Evolutionary conservation across 2,888 invertebrate species (phyloP).

Genomic region (Sminthurinus aureus): DNA sequence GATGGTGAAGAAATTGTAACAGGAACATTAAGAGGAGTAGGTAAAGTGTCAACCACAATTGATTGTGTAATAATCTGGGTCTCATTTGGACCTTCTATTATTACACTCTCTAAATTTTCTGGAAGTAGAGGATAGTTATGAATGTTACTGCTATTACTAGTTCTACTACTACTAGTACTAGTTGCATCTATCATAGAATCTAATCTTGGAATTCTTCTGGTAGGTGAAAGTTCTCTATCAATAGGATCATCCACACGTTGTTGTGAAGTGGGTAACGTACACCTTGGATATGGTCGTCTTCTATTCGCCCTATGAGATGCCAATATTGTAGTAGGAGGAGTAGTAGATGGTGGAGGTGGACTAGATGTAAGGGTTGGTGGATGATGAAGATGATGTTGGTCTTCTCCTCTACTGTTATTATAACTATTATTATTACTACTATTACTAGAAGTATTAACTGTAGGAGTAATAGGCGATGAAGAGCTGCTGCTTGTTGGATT

Average conservation of each 20-base stretch:
- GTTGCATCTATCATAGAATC: neutral
- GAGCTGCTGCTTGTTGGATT: neutral
- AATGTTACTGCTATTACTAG: neutral
- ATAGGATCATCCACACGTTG: neutral
- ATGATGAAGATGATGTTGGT: neutral
- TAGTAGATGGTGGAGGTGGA: neutral
- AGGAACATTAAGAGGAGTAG: neutral
- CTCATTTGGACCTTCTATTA: neutral
- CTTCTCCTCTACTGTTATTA: neutral
- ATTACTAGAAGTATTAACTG: neutral
- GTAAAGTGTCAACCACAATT: neutral
- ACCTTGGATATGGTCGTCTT: slow-evolving; percentile 36
- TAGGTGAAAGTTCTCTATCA: neutral
- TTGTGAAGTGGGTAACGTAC: slow-evolving; percentile 1
- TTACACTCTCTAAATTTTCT: neutral
- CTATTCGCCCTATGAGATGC: slow-evolving; percentile 21
- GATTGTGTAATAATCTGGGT: neutral
- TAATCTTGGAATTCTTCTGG: neutral
- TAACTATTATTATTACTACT: neutral
- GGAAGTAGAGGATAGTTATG: neutral
- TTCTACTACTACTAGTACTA: no score
- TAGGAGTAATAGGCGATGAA: slow-evolving; percentile 14
- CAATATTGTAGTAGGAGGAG: neutral
- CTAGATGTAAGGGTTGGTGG: neutral
- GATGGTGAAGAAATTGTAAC: neutral